A percentile compares a stretch with the other conserved stretches of the same genome.
These are phyloP conservation scores for Tipula vernalis DNA, from an alignment of 2,888 invertebrate species.

Conservation along the genomic window DNA sequence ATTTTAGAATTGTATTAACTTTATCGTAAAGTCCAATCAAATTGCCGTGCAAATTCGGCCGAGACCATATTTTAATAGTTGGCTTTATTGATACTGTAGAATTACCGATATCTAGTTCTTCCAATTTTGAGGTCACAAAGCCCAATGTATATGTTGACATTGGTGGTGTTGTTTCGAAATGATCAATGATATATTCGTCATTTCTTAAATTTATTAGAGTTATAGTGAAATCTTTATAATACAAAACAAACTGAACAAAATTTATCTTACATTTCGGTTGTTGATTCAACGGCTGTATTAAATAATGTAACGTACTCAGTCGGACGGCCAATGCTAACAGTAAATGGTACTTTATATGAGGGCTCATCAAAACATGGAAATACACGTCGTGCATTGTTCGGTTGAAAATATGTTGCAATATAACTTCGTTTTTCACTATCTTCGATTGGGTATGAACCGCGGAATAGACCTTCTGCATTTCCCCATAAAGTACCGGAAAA, in stretches of 20 bases:
- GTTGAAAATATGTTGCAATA: conserved; percentile 54
- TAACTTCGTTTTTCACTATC: conserved; percentile 38
- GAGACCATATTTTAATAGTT: conserved; percentile 36
- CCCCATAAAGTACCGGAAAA: conserved; percentile 54
- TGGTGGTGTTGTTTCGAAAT: conserved; percentile 56
- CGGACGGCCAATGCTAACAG: conserved; percentile 48
- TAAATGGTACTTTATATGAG: conserved; percentile 57
- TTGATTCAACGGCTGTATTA: conserved; percentile 47
- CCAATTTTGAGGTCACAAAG: conserved; percentile 55
- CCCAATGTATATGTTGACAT: conserved; percentile 69
- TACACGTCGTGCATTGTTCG: conserved; percentile 58
- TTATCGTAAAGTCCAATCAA: conserved; percentile 42
- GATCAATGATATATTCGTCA: conserved; percentile 45
- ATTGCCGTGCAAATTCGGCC: conserved; percentile 36
- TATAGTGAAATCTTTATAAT: not conserved
- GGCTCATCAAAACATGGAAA: conserved; percentile 79
- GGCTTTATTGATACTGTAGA: conserved; percentile 20
- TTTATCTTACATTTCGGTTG: conserved; percentile 46
- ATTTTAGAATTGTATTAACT: conserved; percentile 42
- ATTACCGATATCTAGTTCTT: conserved; percentile 19
- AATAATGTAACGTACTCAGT: conserved; percentile 45
- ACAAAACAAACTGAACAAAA: not conserved
- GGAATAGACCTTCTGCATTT: conserved; percentile 55
- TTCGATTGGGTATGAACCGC: conserved; percentile 44
- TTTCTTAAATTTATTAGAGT: conserved; percentile 8